These are phyloP conservation scores for Anthopleura xanthogrammica DNA, from an alignment of 92 coral and sea anemone species.

Conservation along the genomic window DNA sequence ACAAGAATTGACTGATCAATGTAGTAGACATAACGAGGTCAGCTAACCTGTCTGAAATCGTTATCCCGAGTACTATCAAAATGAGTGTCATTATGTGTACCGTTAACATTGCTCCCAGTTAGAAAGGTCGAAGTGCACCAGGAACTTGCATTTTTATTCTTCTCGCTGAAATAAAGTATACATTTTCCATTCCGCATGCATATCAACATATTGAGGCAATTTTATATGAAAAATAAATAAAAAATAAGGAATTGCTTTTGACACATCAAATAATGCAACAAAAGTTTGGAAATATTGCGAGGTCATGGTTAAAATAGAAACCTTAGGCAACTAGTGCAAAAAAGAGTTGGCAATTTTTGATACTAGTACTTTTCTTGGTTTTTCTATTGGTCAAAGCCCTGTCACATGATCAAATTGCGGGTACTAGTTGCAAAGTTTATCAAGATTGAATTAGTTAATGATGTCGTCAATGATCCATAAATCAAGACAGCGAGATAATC, in stretches of 20 bases:
- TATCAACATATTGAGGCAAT: neutral
- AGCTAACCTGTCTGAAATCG: conserved; percentile 18
- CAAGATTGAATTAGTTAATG: conserved; percentile 52
- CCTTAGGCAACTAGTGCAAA: neutral
- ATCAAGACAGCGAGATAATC: conserved; percentile 87
- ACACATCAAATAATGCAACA: neutral
- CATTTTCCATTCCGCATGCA: neutral
- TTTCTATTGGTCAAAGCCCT: conserved; percentile 12
- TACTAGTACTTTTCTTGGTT: neutral
- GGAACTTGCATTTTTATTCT: neutral
- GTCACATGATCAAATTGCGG: conserved; percentile 24
- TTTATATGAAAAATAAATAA: neutral
- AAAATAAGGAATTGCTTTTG: neutral
- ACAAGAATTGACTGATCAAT: conserved; percentile 31
- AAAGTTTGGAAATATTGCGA: neutral
- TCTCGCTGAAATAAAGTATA: conserved; percentile 14
- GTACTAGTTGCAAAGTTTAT: conserved; percentile 18
- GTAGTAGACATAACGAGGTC: conserved; percentile 18
- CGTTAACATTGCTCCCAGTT: neutral
- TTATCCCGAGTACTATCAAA: conserved; percentile 14
- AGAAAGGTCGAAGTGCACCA: conserved; percentile 27
- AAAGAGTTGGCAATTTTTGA: neutral
- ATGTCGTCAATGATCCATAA: conserved; percentile 98
- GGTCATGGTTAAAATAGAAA: neutral
- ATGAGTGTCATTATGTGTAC: neutral